phyloP scores from a whole-genome alignment of 1,140 invertebrate genomes.

The Drosophila lacertosa region DNA sequence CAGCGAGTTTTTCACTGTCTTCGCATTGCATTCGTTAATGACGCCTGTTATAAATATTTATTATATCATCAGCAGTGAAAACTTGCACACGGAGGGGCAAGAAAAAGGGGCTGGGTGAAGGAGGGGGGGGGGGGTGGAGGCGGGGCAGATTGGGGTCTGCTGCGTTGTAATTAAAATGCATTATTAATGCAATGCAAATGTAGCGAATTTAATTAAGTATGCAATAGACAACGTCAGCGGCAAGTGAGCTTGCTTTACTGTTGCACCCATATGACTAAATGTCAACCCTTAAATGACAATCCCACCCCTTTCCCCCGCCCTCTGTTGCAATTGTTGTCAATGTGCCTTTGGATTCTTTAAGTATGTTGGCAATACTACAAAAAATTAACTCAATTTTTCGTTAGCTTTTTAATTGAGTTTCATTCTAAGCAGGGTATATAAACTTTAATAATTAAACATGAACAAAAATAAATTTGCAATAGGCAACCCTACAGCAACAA shows the following conservation, averaged over 20 bases:
- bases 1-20: conserved; percentile 21
- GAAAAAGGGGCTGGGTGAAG: background rate
- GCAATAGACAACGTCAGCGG: conserved; percentile 27
- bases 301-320: background rate
- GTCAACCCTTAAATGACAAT: conserved; percentile 1
- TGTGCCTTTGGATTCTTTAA: no score
- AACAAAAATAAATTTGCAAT: no score
- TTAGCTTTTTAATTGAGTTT: no score
- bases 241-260: background rate
- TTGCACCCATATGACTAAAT: background rate
- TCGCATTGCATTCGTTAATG: conserved; percentile 36
- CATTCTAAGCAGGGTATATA: no score
- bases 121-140: background rate
- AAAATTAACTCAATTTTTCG: no score
- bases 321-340: no score
- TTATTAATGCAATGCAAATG: conserved; percentile 54
- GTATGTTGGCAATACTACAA: no score
- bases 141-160: background rate
- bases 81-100: background rate
- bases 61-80: conserved; percentile 37
- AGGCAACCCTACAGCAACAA: no score
- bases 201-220: conserved; percentile 46
- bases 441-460: no score
- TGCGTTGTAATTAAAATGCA: conserved; percentile 44
- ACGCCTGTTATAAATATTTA: conserved; percentile 51